These are phyloP conservation scores for Dallia pectoralis DNA, from an alignment of 2,797 vertebrate species.

Conservation along the genomic window DNA sequence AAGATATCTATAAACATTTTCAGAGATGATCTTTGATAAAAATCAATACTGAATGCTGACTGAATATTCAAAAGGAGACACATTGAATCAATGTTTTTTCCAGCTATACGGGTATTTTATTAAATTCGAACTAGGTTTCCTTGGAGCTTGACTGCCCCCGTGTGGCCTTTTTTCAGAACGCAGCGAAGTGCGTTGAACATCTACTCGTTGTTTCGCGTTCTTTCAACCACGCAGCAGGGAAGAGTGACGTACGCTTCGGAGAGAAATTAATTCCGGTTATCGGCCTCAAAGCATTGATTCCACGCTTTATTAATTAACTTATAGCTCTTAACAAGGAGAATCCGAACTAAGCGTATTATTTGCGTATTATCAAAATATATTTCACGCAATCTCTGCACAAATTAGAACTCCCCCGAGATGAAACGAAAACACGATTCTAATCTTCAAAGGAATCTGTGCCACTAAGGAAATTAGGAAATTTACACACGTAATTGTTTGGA, in stretches of 20 bases:
- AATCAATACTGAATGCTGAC: too few species aligned
- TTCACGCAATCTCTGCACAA: conserved; percentile 60
- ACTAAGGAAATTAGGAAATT: conserved; percentile 76
- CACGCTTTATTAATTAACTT: conserved; percentile 73
- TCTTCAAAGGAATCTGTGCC: conserved; percentile 76
- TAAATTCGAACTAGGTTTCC: conserved; percentile 28
- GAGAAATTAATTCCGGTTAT: conserved; percentile 57
- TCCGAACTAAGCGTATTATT: conserved; percentile 73
- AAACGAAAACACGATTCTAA: conserved; percentile 75
- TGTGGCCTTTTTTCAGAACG: conserved; percentile 54
- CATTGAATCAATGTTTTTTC: background rate
- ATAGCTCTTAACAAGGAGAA: conserved; percentile 65
- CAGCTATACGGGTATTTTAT: conserved; percentile 21
- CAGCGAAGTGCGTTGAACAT: conserved; percentile 44
- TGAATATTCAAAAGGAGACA: too few species aligned
- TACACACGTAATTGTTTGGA: conserved; percentile 75
- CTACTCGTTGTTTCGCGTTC: conserved; percentile 56
- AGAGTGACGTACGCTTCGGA: conserved; percentile 37
- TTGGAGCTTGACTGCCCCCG: conserved; percentile 61
- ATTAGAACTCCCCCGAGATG: conserved; percentile 77
- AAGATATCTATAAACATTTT: background rate
- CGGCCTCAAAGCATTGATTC: conserved; percentile 60
- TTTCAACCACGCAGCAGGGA: conserved; percentile 46
- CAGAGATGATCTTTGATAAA: background rate
- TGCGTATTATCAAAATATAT: conserved; percentile 74